Evolutionary conservation across 2,797 vertebrate species (phyloP), one percentile per base, ranked within the genome.

Genomic region (Pseudomugil tenellus): DNA sequence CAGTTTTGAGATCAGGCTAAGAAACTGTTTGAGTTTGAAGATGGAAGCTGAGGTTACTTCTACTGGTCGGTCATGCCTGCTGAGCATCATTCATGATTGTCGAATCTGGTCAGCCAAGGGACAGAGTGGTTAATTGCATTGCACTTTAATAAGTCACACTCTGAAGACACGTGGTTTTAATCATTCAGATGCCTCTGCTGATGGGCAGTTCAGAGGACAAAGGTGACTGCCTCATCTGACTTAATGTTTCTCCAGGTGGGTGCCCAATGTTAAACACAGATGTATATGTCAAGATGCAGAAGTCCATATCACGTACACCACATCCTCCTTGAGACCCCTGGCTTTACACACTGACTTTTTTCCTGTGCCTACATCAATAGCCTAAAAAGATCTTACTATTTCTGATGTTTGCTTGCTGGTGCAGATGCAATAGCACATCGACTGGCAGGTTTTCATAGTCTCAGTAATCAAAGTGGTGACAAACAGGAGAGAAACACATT

Each of bases 131-230:
- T 93, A 93, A 94, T 93, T 92, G 88, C 86, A 81, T 71, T 84
- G 81, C 87, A 78, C 88, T 90, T 90, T 89, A 90, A 93, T 92
- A 92, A 92, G 91, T 92, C 83, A 89, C 84, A 90, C 59, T 46
- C 65, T 76, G 83, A 81, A 82, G 81, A 83, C 77, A 74, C 67
- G 63, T 81, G 71, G 72, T 68, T 86, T 91, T 88, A 91, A 90
- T 92, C 88, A 87, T 67, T 77, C 83, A 80, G 81, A 87, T 77
- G 76, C 88, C 80, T 79, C 68, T 39, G 65, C 62, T 84, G 81
- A 87, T 80, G 72, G 80, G 69, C 78, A 58, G 67, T 41, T n/a
- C 58, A 62, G 74, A 54, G 79, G 83, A 71, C 72, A 77, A 54
- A 81, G 73, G 78, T 73, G 76, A 51, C 59, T 32, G 67, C 69